These are phyloP conservation scores for Urocynchramus pylzowi DNA, from an alignment of 2,113 vertebrate genomes.

Conservation along the genomic window DNA sequence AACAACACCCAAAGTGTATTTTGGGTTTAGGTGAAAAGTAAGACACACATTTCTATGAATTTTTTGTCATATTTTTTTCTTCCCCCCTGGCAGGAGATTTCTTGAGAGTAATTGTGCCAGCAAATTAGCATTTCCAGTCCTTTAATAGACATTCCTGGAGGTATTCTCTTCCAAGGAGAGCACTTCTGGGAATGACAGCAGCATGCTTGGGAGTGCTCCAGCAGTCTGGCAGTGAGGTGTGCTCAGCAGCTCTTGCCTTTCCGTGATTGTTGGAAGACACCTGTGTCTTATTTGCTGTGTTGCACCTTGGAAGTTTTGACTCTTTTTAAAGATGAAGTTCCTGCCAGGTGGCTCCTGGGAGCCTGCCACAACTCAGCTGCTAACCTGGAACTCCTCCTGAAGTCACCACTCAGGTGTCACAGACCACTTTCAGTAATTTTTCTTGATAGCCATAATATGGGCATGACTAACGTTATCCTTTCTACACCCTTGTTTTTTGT, in stretches of 20 bases:
- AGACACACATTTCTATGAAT: background rate
- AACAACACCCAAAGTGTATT: background rate
- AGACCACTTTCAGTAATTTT: background rate
- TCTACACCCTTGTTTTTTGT: background rate
- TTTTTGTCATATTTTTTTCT: background rate
- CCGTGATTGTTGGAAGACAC: background rate
- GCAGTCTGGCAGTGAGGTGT: background rate
- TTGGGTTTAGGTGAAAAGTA: background rate
- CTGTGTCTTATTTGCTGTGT: background rate
- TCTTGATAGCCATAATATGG: conserved; percentile 21
- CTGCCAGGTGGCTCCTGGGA: background rate
- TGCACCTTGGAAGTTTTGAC: background rate
- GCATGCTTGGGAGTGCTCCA: conserved; percentile 6
- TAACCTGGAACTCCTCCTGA: background rate
- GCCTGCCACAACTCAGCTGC: background rate
- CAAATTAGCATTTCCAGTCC: conserved; percentile 68
- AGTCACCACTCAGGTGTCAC: conserved; percentile 16
- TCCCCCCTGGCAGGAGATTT: conserved; percentile 27
- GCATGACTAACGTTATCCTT: background rate
- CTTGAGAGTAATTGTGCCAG: conserved; percentile 52
- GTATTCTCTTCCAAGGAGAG: conserved; percentile 57
- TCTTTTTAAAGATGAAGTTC: background rate
- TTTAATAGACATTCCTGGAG: conserved; percentile 69
- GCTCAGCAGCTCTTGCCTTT: background rate
- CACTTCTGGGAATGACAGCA: conserved; percentile 58